phyloP scores from a whole-genome alignment of 1,140 invertebrate species.

The Drosophila asahinai region DNA sequence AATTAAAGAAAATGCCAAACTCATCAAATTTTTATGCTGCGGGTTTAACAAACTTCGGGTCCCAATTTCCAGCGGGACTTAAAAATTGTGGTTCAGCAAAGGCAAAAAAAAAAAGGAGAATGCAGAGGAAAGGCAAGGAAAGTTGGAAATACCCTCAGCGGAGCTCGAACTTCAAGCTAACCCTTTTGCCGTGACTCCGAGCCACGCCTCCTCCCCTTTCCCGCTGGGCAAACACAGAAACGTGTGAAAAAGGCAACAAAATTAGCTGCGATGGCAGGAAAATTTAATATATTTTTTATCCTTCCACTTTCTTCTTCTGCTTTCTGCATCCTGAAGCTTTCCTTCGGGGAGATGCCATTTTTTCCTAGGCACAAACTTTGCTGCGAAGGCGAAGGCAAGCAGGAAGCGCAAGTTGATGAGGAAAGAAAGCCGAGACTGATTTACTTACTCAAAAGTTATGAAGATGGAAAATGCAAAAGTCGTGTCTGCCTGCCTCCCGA shows the following conservation, averaged over 20 bases:
- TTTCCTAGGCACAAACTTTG: constrained; percentile 18
- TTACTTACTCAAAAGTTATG: constrained; percentile 74
- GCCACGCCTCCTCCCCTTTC: constrained; percentile 15
- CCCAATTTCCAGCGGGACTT: constrained; percentile 46
- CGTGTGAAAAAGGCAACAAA: constrained; percentile 82
- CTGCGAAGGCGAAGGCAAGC: constrained; percentile 10
- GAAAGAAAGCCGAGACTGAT: constrained; percentile 43
- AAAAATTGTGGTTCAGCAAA: constrained; percentile 69
- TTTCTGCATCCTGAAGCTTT: constrained; percentile 8
- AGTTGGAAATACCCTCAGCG: constrained; percentile 27
- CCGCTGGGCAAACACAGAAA: constrained; percentile 63
- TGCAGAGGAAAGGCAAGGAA: constrained; percentile 12
- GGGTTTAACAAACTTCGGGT: constrained; percentile 72
- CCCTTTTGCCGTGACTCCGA: constrained; percentile 53
- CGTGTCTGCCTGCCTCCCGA: constrained; percentile 55
- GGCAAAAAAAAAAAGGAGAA: neutral
- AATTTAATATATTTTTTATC: constrained; percentile 53
- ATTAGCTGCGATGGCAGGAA: constrained; percentile 64
- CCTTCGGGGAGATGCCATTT: constrained; percentile 50
- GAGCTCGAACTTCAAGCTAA: constrained; percentile 41
- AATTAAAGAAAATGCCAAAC: constrained; percentile 84
- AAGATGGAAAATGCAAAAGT: constrained; percentile 81
- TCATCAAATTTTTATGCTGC: constrained; percentile 84
- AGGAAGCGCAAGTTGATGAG: constrained; percentile 13
- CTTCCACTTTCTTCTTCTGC: constrained; percentile 18